Evolutionary conservation across 2,888 invertebrate genomes (phyloP).

Genomic region (Notodonta ziczac): DNA sequence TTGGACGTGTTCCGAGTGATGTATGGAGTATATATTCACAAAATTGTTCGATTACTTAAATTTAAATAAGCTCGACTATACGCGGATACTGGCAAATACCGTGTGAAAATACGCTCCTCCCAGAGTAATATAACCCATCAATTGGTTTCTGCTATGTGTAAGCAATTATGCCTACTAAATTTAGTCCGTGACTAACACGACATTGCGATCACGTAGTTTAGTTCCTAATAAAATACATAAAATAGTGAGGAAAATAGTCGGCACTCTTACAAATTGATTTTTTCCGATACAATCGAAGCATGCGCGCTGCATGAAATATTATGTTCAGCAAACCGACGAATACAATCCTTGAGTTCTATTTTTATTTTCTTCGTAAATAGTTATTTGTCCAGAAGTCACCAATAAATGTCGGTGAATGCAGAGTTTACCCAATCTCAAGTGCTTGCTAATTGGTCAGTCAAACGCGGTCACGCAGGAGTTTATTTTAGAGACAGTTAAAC

Average conservation of each 20-base stretch:
- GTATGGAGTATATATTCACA: too few relatives aligned
- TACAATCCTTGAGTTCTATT: too few relatives aligned
- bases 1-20: too few relatives aligned
- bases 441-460: background rate
- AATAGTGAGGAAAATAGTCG: background rate
- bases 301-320: background rate
- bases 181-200: too few relatives aligned
- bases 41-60: too few relatives aligned
- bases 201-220: constrained; percentile 2
- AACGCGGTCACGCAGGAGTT: background rate
- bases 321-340: background rate
- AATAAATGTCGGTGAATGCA: background rate
- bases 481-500: background rate
- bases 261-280: background rate
- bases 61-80: too few relatives aligned
- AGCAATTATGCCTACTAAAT: background rate
- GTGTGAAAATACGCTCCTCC: too few relatives aligned
- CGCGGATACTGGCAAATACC: too few relatives aligned
- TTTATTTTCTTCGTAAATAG: background rate
- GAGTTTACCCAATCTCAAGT: background rate
- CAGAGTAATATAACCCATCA: background rate
- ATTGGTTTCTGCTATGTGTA: background rate
- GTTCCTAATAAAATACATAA: constrained; percentile 5
- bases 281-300: background rate
- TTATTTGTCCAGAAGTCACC: background rate